These are phyloP conservation scores for Tapirus indicus DNA, from an alignment of 2,797 vertebrate genomes.

Conservation along the genomic window DNA sequence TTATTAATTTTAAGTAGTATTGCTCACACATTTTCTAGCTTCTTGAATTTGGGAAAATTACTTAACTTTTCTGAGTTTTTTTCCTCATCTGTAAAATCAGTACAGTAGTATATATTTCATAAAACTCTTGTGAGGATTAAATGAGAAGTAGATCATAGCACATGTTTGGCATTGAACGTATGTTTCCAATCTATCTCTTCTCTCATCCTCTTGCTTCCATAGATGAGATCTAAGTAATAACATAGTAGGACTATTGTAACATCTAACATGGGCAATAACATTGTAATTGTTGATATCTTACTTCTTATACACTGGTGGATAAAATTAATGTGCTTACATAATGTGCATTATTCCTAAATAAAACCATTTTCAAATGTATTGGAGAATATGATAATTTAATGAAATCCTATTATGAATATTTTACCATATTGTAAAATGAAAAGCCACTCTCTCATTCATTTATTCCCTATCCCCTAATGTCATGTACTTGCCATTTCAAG, in stretches of 20 bases:
- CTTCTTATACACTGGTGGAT: background rate
- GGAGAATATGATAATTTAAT: background rate
- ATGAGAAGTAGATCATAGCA: background rate
- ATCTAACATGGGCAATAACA: background rate
- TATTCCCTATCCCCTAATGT: background rate
- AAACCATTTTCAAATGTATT: background rate
- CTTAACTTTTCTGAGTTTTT: background rate
- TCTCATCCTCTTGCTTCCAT: background rate
- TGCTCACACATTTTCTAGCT: background rate
- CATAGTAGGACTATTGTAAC: background rate
- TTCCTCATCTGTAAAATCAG: constrained; percentile 27
- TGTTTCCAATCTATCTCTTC: background rate
- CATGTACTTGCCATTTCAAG: background rate
- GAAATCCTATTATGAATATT: background rate
- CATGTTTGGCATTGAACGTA: background rate
- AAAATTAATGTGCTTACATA: background rate
- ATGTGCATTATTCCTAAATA: background rate
- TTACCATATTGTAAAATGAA: background rate
- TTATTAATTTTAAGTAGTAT: background rate
- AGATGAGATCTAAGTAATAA: constrained; percentile 2
- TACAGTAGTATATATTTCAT: background rate
- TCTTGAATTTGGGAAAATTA: background rate
- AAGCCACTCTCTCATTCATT: background rate
- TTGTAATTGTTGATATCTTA: background rate
- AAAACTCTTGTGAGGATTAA: background rate